Evolutionary conservation across 1,140 invertebrate species (phyloP).

Genomic region (Aphelinus atriplicis): DNA sequence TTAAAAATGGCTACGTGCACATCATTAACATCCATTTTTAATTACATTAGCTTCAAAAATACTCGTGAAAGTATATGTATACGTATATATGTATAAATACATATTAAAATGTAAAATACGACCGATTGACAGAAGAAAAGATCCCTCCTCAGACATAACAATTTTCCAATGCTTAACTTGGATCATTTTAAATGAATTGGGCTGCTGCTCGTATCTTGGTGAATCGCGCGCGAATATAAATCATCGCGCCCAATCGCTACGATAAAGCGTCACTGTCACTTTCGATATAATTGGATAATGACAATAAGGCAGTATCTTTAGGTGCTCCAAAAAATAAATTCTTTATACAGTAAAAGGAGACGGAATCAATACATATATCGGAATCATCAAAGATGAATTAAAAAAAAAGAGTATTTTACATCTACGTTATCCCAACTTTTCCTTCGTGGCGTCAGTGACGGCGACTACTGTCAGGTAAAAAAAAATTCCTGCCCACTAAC

Average conservation of each 20-base stretch:
- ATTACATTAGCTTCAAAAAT: too few relatives aligned
- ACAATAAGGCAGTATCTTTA: slow-evolving; percentile 34
- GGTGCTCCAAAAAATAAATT: slow-evolving; percentile 24
- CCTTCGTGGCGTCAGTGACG: too few relatives aligned
- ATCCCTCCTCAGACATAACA: slow-evolving; percentile 26
- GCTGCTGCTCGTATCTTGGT: slow-evolving; percentile 4
- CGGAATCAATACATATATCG: slow-evolving; percentile 31
- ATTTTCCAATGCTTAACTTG: slow-evolving; percentile 2
- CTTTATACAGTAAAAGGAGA: slow-evolving; percentile 28
- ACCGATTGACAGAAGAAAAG: not conserved
- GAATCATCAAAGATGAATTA: not conserved
- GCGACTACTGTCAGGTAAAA: too few relatives aligned
- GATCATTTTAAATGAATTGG: slow-evolving; percentile 7
- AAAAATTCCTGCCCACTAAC: too few relatives aligned
- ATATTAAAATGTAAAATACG: too few relatives aligned
- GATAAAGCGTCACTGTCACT: slow-evolving; percentile 28
- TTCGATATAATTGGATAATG: slow-evolving; percentile 16
- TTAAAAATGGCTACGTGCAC: too few relatives aligned
- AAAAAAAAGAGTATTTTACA: not conserved
- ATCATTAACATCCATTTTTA: too few relatives aligned
- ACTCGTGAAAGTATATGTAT: too few relatives aligned
- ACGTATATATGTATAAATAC: too few relatives aligned
- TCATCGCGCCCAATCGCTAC: slow-evolving; percentile 11
- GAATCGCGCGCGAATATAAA: not conserved
- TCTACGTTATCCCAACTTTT: too few relatives aligned